Conservation (phyloP, 2,797 vertebrate species). For the Mus spretus region DNA sequence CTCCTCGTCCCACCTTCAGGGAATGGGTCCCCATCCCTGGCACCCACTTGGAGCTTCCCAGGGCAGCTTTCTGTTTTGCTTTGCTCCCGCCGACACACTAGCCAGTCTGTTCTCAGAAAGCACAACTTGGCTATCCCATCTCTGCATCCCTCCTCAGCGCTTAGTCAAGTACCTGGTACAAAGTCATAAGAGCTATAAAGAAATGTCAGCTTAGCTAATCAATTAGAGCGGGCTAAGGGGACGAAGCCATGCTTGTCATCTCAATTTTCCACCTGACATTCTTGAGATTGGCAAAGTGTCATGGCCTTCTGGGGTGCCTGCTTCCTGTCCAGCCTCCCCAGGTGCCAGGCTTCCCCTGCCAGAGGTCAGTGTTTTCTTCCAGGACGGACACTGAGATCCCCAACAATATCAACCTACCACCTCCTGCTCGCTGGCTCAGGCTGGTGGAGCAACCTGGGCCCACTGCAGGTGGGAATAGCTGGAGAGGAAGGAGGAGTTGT, state of each 20-base stretch:
- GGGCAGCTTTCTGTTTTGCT: neutral
- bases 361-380: slow-evolving; percentile 2
- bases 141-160: neutral
- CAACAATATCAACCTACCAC: neutral
- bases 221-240: slow-evolving; percentile 64
- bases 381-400: neutral
- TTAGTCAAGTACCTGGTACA: slow-evolving; percentile 33
- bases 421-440: neutral
- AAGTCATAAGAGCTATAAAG: slow-evolving; percentile 57
- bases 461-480: neutral
- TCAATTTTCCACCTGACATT: slow-evolving; percentile 64
- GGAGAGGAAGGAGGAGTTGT: neutral
- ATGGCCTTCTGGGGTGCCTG: neutral
- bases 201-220: slow-evolving; percentile 64
- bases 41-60: neutral
- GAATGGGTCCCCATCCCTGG: neutral
- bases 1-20: neutral
- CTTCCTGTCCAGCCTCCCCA: neutral
- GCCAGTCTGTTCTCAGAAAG: neutral
- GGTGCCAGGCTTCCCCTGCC: neutral
- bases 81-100: neutral
- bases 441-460: neutral
- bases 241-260: slow-evolving; percentile 34
- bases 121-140: neutral
- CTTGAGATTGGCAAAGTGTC: slow-evolving; percentile 25